These are phyloP conservation scores for Hippocampus abdominalis DNA, from an alignment of 2,113 vertebrate species.

Conservation along the genomic window DNA sequence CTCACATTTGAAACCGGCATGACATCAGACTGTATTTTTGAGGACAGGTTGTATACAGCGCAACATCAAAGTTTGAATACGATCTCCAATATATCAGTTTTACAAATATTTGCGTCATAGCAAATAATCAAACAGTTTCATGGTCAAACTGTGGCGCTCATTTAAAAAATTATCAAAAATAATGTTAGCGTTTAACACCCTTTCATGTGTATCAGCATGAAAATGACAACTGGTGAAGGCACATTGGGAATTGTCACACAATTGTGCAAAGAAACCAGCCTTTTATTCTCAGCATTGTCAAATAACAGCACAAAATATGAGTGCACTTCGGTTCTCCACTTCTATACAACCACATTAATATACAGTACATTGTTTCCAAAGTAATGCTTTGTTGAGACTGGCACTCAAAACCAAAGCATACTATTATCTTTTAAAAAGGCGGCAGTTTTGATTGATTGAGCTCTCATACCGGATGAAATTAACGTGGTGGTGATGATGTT, in stretches of 20 bases:
- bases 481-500: neutral
- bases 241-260: neutral
- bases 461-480: neutral
- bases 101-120: neutral
- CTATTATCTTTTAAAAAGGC: neutral
- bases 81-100: neutral
- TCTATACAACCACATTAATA: neutral
- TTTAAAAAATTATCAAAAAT: neutral
- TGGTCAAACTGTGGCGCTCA: neutral
- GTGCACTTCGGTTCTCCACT: neutral
- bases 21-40: conserved; percentile 69
- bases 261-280: neutral
- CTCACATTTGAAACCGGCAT: conserved; percentile 58
- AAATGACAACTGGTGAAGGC: neutral
- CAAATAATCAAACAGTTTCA: neutral
- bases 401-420: neutral
- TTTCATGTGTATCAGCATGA: neutral
- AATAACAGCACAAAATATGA: neutral
- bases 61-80: neutral
- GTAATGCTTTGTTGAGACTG: neutral
- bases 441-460: neutral
- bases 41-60: conserved; percentile 15
- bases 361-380: neutral
- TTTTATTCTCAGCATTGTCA: neutral
- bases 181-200: neutral